Evolutionary conservation across 2,113 vertebrate species (phyloP).

Genomic region (Planiliza haematocheilus): DNA sequence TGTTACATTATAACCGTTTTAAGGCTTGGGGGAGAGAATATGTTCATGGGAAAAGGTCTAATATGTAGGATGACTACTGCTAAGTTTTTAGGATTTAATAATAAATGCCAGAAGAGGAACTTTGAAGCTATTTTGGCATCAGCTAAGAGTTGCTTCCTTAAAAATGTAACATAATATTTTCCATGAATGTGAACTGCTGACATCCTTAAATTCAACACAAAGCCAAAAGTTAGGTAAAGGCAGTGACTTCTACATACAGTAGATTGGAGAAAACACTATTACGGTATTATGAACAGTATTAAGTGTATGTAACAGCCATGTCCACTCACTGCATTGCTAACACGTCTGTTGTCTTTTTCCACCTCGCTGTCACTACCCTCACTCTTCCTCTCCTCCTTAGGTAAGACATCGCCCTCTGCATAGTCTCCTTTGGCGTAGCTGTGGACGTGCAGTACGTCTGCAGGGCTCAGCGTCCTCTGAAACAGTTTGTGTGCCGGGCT

Average conservation of each 20-base stretch:
- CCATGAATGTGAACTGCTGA: too few relatives aligned
- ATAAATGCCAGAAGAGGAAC: too few relatives aligned
- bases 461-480: slow-evolving; percentile 85
- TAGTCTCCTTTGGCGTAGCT: slow-evolving; percentile 91
- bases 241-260: too few relatives aligned
- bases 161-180: too few relatives aligned
- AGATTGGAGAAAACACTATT: neutral
- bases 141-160: too few relatives aligned
- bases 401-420: slow-evolving; percentile 61
- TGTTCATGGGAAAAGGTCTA: too few relatives aligned
- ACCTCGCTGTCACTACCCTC: slow-evolving; percentile 48
- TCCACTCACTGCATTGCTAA: slow-evolving; percentile 47
- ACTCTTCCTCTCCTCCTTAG: slow-evolving; percentile 54
- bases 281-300: neutral
- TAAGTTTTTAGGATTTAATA: too few relatives aligned
- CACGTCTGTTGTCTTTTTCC: slow-evolving; percentile 57
- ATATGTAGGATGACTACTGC: too few relatives aligned
- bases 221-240: neutral
- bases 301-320: neutral
- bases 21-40: too few relatives aligned
- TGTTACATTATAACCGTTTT: too few relatives aligned
- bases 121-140: too few relatives aligned
- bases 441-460: slow-evolving; percentile 89
- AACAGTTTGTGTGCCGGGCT: slow-evolving; percentile 74
- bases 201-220: too few relatives aligned